Conservation (phyloP, 2,113 vertebrate genomes). For the Pollachius pollachius region DNA sequence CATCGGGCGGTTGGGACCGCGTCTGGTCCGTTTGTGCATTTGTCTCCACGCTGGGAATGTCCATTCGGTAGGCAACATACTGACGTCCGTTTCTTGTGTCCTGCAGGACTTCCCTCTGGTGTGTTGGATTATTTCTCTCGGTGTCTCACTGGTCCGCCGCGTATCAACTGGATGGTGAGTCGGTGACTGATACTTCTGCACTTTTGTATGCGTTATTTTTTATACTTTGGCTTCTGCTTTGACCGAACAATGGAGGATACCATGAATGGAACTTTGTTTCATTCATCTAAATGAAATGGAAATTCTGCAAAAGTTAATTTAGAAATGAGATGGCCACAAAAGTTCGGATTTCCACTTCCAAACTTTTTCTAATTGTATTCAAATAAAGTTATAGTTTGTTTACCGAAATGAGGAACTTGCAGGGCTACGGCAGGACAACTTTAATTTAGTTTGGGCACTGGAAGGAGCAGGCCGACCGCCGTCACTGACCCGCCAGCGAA, state of each 20-base stretch:
- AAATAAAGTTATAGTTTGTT: neutral
- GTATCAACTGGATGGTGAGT: neutral
- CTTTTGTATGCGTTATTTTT: slow-evolving; percentile 30
- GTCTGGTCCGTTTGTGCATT: too few species aligned
- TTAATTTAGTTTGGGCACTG: too few species aligned
- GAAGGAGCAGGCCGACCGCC: too few species aligned
- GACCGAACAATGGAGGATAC: too few species aligned
- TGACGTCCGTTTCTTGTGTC: too few species aligned
- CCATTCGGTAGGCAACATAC: too few species aligned
- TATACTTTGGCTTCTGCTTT: slow-evolving; percentile 5
- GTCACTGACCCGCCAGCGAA: too few species aligned
- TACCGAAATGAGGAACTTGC: too few species aligned
- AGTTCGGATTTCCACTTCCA: neutral
- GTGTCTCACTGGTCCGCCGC: neutral
- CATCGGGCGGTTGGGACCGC: too few species aligned
- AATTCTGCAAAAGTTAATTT: neutral
- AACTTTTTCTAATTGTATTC: neutral
- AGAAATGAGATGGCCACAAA: too few species aligned
- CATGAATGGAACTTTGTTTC: neutral
- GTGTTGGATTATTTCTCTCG: neutral
- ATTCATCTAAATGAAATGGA: neutral
- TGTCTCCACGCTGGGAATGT: too few species aligned
- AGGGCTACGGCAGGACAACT: too few species aligned
- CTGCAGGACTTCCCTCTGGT: neutral
- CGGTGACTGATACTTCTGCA: neutral